Evolutionary conservation across 2,888 invertebrate genomes (phyloP).

Genomic region (Phragmatobia fuliginosa): DNA sequence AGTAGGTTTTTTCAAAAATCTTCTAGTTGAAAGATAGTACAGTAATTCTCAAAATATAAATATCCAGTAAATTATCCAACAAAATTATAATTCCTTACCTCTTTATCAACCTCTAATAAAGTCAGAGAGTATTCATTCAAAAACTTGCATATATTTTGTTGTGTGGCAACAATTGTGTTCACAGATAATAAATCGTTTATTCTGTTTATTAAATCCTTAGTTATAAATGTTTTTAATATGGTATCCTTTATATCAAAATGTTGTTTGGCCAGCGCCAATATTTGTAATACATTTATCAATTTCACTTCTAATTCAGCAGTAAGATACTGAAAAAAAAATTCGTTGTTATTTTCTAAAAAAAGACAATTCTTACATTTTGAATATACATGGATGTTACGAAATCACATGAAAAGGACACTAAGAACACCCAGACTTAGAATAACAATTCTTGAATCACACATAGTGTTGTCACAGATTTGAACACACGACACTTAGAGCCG

Average conservation of each 20-base stretch:
- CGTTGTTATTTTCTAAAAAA: no score
- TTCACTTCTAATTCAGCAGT: neutral
- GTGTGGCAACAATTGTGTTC: conserved; percentile 16
- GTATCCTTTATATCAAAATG: conserved; percentile 10
- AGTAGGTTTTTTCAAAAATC: no score
- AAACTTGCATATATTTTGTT: conserved; percentile 54
- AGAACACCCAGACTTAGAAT: no score
- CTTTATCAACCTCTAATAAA: conserved; percentile 50
- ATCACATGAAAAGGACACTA: no score
- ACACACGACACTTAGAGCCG: no score
- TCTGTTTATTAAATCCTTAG: neutral
- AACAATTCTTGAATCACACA: no score
- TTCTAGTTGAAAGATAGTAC: no score
- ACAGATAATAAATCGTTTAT: neutral
- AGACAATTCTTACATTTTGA: no score
- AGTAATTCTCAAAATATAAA: no score
- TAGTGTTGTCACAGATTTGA: no score
- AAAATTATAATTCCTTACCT: conserved; percentile 50
- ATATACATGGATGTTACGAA: no score
- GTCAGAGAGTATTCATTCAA: conserved; percentile 52
- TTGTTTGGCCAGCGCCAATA: conserved; percentile 16
- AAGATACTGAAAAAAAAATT: neutral
- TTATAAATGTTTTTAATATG: neutral
- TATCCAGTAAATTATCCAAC: no score
- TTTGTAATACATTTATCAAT: conserved; percentile 16